phyloP scores from a whole-genome alignment of 2,113 vertebrate genomes.

The Brachyhypopomus occidentalis region DNA sequence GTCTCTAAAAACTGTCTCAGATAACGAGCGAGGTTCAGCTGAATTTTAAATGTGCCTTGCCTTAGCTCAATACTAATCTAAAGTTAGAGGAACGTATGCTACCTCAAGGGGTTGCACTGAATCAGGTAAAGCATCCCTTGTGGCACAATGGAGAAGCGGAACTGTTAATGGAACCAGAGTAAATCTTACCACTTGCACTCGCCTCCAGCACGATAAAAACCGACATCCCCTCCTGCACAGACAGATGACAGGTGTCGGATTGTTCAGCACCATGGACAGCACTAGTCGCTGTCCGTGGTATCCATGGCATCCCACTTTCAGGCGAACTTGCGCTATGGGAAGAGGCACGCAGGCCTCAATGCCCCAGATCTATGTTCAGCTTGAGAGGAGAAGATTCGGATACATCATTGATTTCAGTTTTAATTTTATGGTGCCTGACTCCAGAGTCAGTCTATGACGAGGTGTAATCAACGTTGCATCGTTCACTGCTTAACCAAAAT shows the following conservation, averaged over 20 bases:
- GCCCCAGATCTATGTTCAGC: conserved; percentile 69
- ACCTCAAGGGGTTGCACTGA: neutral
- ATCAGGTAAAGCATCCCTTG: conserved; percentile 29
- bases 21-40: conserved; percentile 9
- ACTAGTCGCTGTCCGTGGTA: neutral
- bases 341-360: conserved; percentile 64
- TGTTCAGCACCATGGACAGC: conserved; percentile 52
- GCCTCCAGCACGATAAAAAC: conserved; percentile 21
- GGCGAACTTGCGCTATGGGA: conserved; percentile 37
- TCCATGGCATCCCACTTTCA: conserved; percentile 36
- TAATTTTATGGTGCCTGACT: conserved; percentile 79
- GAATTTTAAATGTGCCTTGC: conserved; percentile 20
- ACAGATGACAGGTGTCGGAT: neutral
- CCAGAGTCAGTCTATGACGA: conserved; percentile 67
- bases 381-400: conserved; percentile 68
- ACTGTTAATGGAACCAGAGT: conserved; percentile 25
- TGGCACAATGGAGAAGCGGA: conserved; percentile 7
- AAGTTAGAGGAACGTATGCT: neutral
- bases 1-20: conserved; percentile 30
- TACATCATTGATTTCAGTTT: conserved; percentile 74
- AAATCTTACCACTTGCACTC: conserved; percentile 14
- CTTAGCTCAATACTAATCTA: conserved; percentile 29
- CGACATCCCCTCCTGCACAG: conserved; percentile 7
- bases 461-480: conserved; percentile 70
- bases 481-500: conserved; percentile 66